These are phyloP conservation scores for Myotis planiceps DNA, from an alignment of 2,797 vertebrate genomes.

Conservation along the genomic window DNA sequence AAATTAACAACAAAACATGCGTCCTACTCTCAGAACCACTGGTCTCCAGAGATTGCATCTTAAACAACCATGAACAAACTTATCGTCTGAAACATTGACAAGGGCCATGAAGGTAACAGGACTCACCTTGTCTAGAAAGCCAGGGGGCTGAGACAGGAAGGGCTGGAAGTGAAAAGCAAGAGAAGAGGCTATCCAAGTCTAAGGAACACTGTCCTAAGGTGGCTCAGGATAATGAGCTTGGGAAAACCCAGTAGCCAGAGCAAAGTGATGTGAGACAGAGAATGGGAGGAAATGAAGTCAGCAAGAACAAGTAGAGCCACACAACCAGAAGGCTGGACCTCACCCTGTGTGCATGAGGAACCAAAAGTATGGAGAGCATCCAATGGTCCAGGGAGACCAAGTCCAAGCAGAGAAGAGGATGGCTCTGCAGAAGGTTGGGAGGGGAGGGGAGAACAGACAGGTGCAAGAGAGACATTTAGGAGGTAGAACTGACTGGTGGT, in stretches of 20 bases:
- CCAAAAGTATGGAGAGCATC: background rate
- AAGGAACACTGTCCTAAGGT: background rate
- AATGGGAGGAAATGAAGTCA: background rate
- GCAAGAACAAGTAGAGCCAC: background rate
- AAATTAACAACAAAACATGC: background rate
- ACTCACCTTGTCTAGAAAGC: background rate
- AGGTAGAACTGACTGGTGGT: background rate
- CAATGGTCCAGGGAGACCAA: background rate
- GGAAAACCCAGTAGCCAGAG: background rate
- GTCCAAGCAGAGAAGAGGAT: background rate
- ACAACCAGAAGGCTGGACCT: background rate
- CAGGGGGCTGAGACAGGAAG: background rate
- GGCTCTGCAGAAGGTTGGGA: background rate
- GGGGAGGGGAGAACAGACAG: background rate
- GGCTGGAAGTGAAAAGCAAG: background rate
- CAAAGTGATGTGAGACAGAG: background rate
- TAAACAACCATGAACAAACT: background rate
- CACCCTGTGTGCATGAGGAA: background rate
- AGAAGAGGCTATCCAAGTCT: background rate
- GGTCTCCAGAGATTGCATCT: background rate
- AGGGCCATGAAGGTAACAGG: background rate
- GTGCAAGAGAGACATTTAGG: background rate
- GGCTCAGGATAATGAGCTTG: background rate
- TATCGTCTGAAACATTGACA: background rate
- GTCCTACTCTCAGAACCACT: background rate